Evolutionary conservation across 2,888 invertebrate species (phyloP).

Genomic region (Ophonus ardosiacus): DNA sequence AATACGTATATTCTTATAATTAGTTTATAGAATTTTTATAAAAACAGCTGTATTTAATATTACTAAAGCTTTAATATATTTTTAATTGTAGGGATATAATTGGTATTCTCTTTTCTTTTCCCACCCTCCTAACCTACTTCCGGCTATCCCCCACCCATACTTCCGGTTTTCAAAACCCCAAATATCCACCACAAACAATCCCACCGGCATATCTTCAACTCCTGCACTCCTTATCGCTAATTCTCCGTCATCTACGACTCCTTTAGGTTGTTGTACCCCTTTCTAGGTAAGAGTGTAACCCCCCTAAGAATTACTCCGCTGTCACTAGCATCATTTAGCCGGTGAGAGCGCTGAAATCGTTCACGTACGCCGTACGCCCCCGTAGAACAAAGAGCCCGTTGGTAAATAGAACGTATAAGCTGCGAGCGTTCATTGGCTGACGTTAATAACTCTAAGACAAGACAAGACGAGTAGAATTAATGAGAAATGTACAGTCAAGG

Average conservation of each 20-base stretch:
- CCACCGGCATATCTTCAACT: background rate
- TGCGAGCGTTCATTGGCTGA: conserved; percentile 58
- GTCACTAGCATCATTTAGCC: conserved; percentile 29
- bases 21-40: no score
- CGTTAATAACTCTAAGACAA: conserved; percentile 64
- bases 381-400: conserved; percentile 49
- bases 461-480: conserved; percentile 63
- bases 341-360: conserved; percentile 7
- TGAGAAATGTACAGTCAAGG: conserved; percentile 63
- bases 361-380: conserved; percentile 15
- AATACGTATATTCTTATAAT: no score
- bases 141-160: background rate
- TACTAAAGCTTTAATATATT: background rate
- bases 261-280: background rate
- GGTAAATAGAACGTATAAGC: conserved; percentile 64
- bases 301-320: conserved; percentile 19
- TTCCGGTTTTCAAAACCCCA: background rate
- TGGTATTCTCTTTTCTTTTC: background rate
- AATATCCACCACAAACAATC: background rate
- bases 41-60: no score
- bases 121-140: background rate
- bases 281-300: conserved; percentile 17
- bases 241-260: no score
- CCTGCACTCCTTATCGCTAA: no score
- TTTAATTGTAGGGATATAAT: background rate